Evolutionary conservation across 2,113 vertebrate genomes (phyloP), one percentile per base, ranked within the genome.

Genomic region (Cavia aperea): DNA sequence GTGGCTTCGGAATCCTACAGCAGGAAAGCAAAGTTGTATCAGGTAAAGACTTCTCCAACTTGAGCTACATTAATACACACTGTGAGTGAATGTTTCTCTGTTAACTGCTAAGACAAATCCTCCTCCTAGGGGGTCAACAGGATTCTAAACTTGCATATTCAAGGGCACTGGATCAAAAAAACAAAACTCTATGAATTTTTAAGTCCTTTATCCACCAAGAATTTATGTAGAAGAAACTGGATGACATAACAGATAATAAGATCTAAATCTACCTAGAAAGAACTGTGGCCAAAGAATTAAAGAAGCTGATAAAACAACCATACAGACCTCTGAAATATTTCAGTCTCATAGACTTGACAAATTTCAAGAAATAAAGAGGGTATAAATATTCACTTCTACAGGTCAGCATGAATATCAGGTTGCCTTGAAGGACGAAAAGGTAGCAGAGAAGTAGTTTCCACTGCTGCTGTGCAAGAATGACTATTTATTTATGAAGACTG

Each of bases 1-100:
- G 96, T 70, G 58, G 33, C 31, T 88, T 93, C 81, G 56, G 49
- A 82, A 86, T 78, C 91, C 96, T 96, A 95, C 92, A 94, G 79
- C 14, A 94, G 36, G 88, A 95, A 96, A 95, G 87, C 81, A 95
- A 92, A 94, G 91, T 86, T 93, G 11, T 36, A 85, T 94, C 81
- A 93, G 46, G 19, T 84, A 14, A 93, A 88, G 39, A 46, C 31
- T 18, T 89, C 65, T 81, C 39, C 77, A 89, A 21, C 33, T 5
- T 85, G n/a, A 88, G 51, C 43, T 85, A 46, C 81, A 83, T 84
- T 90, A 92, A 62, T 62, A 90, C 9, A 82, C 16, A 56, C 51
- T 60, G 77, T 29, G 15, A 92, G 19, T 58, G 83, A 93, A 81
- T 62, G 49, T 78, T 49, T 90, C 39, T 89, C 51, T 72, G 29